phyloP scores from a whole-genome alignment of 1,140 invertebrate genomes.

The Spodoptera litura region DNA sequence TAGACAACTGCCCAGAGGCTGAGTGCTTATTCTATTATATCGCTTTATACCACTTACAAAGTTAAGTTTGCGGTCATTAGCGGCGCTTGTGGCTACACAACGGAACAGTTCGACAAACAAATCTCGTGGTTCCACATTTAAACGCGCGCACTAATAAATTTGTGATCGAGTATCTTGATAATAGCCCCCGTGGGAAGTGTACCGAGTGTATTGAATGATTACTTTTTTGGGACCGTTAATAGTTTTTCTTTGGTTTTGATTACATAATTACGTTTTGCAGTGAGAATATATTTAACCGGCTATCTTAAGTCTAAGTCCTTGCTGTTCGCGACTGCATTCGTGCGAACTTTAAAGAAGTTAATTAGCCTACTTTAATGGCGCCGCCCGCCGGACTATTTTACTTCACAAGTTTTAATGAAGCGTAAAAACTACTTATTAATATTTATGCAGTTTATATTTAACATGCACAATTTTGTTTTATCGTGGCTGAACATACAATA shows the following conservation, averaged over 20 bases:
- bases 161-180: conserved; percentile 59
- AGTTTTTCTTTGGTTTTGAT: conserved; percentile 61
- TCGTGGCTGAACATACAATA: background rate
- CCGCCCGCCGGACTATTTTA: conserved; percentile 15
- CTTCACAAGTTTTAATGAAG: conserved; percentile 20
- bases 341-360: conserved; percentile 45
- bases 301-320: conserved; percentile 25
- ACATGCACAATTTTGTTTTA: no score
- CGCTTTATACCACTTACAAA: conserved; percentile 50
- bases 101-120: conserved; percentile 1
- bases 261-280: conserved; percentile 48
- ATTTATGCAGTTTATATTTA: conserved; percentile 6
- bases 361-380: conserved; percentile 41
- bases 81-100: conserved; percentile 25
- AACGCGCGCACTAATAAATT: conserved; percentile 45
- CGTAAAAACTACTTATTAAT: conserved; percentile 16
- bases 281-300: conserved; percentile 21
- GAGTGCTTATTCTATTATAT: conserved; percentile 60
- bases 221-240: conserved; percentile 57
- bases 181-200: conserved; percentile 69
- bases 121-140: conserved; percentile 26
- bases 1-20: conserved; percentile 65
- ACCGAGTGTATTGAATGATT: conserved; percentile 67
- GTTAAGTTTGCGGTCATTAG: conserved; percentile 49
- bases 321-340: conserved; percentile 42